Base-by-base conservation (phyloP, 1,140 invertebrate genomes). In the Amphibalanus amphitrite region DNA sequence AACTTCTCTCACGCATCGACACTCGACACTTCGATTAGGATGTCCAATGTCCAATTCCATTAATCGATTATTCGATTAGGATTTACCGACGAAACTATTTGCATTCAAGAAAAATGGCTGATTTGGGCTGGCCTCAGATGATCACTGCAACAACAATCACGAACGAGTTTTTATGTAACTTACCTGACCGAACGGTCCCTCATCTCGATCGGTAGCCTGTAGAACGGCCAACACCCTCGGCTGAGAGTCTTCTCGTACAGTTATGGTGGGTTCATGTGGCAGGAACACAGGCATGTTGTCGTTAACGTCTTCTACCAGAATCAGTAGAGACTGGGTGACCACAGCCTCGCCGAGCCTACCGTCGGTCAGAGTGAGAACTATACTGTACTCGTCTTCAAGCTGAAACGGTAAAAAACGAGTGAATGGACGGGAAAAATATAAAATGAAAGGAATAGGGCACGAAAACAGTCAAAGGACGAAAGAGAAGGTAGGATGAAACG, bases 231-330 rank as follows among this genome's bases (percentile, higher is more conserved):
- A 80, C 73, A 92, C 82, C 23, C 87, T 85, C 15, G 81, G 81
- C 0, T 83, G 80, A 59, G 88, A 86, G 79, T 94, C 87, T 82
- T 95, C 92, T 69, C 84, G 85, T 3, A 95, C 83, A 70, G 86
- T 87, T 69, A 95, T 82, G 38, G 90, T 89, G 6, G 89, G 86
- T 73, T 89, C 88, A 81, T 93, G 92, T 23, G 90, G 88, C 76
- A 88, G 86, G 79, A 95, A 95, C 69, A 92, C 84, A 4, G 93
- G 92, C 73, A 87, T 86, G 82, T 93, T 93, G 81, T 95, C 93
- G 76, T 95, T 95, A 17, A 92, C 88, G 79, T 96, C 93, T 81
- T 95, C 92, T 0, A 95, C 91, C 69, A 94, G 82, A 25, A 95
- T 80, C 71, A 95, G 81, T 70, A 95, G 85, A 77, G 91, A 92